These are phyloP conservation scores for Salvelinus namaycush DNA, from an alignment of 2,113 vertebrate species.

Conservation along the genomic window DNA sequence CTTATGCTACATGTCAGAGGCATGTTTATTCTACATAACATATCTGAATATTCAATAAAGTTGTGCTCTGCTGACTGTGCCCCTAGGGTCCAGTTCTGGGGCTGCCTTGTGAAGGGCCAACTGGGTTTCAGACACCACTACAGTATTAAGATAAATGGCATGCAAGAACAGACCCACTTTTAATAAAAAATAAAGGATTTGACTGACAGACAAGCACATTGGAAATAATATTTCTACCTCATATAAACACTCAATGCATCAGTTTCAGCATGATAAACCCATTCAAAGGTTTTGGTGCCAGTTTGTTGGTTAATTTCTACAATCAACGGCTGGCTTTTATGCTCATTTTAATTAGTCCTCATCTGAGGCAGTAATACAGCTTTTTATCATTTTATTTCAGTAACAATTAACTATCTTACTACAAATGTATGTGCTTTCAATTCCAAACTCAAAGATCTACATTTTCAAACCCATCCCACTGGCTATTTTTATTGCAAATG, in stretches of 20 bases:
- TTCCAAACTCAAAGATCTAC: constrained; percentile 39
- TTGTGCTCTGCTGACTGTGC: neutral
- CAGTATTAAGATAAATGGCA: constrained; percentile 70
- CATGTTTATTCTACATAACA: too few relatives aligned
- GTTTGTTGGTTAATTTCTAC: constrained; percentile 1
- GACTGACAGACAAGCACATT: constrained; percentile 55
- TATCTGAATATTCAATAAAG: too few relatives aligned
- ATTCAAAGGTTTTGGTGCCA: neutral
- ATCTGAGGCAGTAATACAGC: constrained; percentile 50
- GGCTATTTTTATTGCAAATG: constrained; percentile 65
- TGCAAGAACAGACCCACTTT: constrained; percentile 71
- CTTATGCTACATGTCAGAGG: too few relatives aligned
- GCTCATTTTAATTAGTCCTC: constrained; percentile 40
- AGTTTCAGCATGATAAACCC: neutral
- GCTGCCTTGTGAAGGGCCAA: constrained; percentile 54
- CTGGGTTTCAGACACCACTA: constrained; percentile 55
- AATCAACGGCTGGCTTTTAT: neutral
- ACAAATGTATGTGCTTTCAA: constrained; percentile 73
- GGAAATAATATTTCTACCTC: constrained; percentile 19
- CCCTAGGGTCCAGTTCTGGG: constrained; percentile 29
- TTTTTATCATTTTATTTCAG: constrained; percentile 53
- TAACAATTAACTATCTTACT: constrained; percentile 41
- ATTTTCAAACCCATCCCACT: constrained; percentile 46
- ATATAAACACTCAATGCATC: neutral
- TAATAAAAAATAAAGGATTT: constrained; percentile 65